These are phyloP conservation scores for Lasioglossum figueresi DNA, from an alignment of 2,888 invertebrate species.

Conservation along the genomic window DNA sequence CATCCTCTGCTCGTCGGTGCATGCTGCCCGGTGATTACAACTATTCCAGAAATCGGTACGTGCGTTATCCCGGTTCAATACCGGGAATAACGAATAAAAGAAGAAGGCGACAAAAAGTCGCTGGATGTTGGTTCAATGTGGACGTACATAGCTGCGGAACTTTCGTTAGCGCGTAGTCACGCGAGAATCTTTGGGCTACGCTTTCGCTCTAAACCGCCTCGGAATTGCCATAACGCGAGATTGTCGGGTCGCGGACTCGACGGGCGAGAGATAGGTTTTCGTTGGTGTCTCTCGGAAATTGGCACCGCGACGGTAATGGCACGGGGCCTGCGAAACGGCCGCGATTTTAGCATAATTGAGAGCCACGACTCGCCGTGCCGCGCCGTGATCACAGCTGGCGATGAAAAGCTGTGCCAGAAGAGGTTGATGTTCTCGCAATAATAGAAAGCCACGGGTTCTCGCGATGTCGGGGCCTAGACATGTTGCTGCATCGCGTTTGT, in stretches of 20 bases:
- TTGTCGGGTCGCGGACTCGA: background rate
- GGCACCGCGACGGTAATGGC: background rate
- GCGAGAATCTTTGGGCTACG: background rate
- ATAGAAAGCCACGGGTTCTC: conserved; percentile 51
- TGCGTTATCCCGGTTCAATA: background rate
- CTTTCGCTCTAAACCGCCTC: background rate
- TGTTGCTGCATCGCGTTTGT: conserved; percentile 46
- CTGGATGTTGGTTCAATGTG: background rate
- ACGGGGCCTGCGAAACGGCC: background rate
- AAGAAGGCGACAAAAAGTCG: too few relatives aligned
- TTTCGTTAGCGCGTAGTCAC: background rate
- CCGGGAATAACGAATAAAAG: too few relatives aligned
- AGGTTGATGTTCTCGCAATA: conserved; percentile 57
- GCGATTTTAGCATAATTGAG: conserved; percentile 42
- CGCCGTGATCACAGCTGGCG: conserved; percentile 2
- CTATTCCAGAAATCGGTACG: background rate
- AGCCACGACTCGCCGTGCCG: background rate
- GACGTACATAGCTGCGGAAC: background rate
- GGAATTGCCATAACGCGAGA: background rate
- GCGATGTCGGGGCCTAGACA: conserved; percentile 38
- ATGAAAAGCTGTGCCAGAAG: conserved; percentile 37
- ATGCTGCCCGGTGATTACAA: background rate
- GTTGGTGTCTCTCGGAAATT: conserved; percentile 2
- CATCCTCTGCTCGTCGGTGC: background rate
- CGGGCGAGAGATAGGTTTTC: background rate